phyloP scores from a whole-genome alignment of 2,113 vertebrate species.

The Chionodraco myersi region DNA sequence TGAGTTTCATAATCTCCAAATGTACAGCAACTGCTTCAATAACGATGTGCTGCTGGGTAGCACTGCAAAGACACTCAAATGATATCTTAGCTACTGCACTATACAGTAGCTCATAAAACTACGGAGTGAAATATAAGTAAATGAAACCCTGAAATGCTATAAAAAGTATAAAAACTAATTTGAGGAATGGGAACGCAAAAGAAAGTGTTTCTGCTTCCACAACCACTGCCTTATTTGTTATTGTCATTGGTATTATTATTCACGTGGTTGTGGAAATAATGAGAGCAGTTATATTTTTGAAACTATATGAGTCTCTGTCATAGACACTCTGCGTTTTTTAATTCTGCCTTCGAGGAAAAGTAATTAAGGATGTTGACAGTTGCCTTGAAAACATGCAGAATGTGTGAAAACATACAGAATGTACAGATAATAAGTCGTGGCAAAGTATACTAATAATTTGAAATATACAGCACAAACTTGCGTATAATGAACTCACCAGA shows the following conservation, averaged over 20 bases:
- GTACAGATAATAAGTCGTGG: background rate
- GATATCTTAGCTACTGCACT: background rate
- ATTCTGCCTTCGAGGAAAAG: conserved; percentile 10
- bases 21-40: too few species aligned
- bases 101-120: background rate
- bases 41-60: background rate
- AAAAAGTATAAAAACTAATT: conserved; percentile 7
- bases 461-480: background rate
- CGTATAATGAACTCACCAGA: conserved; percentile 14
- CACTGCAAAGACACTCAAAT: background rate
- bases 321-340: conserved; percentile 1
- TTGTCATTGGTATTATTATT: background rate
- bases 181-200: background rate
- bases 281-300: background rate
- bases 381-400: background rate
- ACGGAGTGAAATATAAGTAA: background rate
- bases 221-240: background rate
- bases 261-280: conserved; percentile 29
- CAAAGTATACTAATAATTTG: background rate
- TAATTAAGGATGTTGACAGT: conserved; percentile 26
- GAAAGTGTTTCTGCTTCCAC: background rate
- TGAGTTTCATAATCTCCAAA: background rate
- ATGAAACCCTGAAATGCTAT: background rate
- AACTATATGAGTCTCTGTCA: conserved; percentile 4
- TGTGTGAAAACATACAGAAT: background rate